These are phyloP conservation scores for Poecilia picta DNA, from an alignment of 2,797 vertebrate genomes.

Conservation along the genomic window DNA sequence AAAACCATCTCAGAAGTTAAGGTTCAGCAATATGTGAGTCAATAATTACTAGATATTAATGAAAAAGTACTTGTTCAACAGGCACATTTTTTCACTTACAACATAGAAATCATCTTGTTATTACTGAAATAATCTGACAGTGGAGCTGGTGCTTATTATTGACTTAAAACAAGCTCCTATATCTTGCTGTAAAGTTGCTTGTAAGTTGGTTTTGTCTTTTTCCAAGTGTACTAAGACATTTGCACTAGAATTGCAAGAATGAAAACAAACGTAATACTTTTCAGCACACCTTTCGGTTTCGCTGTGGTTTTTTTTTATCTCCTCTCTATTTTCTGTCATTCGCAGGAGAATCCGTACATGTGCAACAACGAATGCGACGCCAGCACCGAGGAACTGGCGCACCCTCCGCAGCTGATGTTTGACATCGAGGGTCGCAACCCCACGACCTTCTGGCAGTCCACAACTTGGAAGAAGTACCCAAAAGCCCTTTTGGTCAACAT, in stretches of 20 bases:
- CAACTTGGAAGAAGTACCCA: constrained; percentile 95
- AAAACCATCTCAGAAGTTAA: no score
- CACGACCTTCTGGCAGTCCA: constrained; percentile 98
- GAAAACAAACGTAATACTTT: background rate
- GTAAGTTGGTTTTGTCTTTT: no score
- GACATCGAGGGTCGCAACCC: constrained; percentile 96
- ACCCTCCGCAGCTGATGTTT: constrained; percentile 96
- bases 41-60: no score
- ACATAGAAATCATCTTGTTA: no score
- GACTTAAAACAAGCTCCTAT: no score
- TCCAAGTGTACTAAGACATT: no score
- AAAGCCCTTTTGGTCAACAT: constrained; percentile 95
- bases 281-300: background rate
- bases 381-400: constrained; percentile 91
- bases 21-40: no score
- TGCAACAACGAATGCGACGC: constrained; percentile 99
- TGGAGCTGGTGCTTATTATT: no score
- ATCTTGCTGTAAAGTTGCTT: no score
- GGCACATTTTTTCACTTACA: no score
- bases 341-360: constrained; percentile 98
- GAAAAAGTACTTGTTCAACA: no score
- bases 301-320: background rate
- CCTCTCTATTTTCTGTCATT: constrained; percentile 29
- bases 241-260: background rate
- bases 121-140: no score